A percentile compares a stretch with the other conserved stretches of the same genome.
These are phyloP conservation scores for Helleia helle DNA, from an alignment of 2,888 invertebrate species.

Conservation along the genomic window DNA sequence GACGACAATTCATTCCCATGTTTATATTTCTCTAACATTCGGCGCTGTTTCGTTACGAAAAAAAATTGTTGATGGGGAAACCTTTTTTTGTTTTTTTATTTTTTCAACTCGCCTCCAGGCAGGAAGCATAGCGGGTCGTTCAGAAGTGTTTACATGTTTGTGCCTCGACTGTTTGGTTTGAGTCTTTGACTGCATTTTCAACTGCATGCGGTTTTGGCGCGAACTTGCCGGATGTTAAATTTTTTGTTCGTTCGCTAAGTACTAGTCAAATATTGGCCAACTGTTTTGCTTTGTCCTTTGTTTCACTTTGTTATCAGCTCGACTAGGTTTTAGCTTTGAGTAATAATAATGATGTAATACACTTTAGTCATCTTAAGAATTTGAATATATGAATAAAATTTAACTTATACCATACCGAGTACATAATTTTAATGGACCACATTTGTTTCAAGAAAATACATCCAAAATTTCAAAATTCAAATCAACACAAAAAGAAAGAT, in stretches of 20 bases:
- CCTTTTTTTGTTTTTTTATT: constrained; percentile 30
- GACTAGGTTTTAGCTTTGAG: no score
- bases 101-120: constrained; percentile 26
- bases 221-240: constrained; percentile 41
- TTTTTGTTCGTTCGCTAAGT: constrained; percentile 40
- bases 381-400: no score
- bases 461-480: background rate
- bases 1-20: constrained; percentile 16
- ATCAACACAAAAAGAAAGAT: background rate
- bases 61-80: constrained; percentile 29
- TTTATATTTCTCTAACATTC: constrained; percentile 19
- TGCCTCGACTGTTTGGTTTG: constrained; percentile 48
- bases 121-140: constrained; percentile 34
- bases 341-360: no score
- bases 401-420: no score
- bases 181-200: constrained; percentile 51
- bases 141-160: constrained; percentile 52
- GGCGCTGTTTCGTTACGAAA: constrained; percentile 21
- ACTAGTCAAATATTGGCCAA: constrained; percentile 41
- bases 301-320: background rate
- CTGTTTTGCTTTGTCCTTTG: constrained; percentile 13
- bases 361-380: no score
- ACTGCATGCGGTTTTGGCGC: constrained; percentile 47
- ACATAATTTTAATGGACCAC: no score
- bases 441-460: no score